These are phyloP conservation scores for Melanchra persicariae DNA, from an alignment of 2,888 invertebrate genomes.

Conservation along the genomic window DNA sequence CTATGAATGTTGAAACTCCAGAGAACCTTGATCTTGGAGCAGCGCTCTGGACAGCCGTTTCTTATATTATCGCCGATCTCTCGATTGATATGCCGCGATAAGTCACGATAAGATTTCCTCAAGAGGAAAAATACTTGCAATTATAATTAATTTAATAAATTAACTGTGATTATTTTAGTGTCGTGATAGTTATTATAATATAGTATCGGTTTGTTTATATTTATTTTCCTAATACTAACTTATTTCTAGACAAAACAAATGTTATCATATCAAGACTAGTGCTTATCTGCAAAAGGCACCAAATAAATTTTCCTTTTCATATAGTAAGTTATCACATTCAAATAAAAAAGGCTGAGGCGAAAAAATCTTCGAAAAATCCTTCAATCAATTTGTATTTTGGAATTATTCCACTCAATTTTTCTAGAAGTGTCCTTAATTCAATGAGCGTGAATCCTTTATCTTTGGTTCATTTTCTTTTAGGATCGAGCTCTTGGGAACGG, in stretches of 20 bases:
- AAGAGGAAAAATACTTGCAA: no score
- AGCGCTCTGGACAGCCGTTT: constrained; percentile 94
- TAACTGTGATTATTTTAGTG: background rate
- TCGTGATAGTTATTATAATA: constrained; percentile 15
- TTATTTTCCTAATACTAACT: background rate
- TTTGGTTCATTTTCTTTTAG: constrained; percentile 79
- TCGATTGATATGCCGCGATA: constrained; percentile 92
- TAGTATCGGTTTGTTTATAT: background rate
- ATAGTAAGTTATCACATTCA: constrained; percentile 1
- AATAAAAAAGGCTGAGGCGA: constrained; percentile 24
- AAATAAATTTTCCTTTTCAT: constrained; percentile 30
- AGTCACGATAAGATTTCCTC: constrained; percentile 15
- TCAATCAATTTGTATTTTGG: constrained; percentile 47
- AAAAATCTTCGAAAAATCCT: constrained; percentile 19
- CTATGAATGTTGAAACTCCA: constrained; percentile 94
- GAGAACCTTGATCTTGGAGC: constrained; percentile 93
- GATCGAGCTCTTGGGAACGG: constrained; percentile 78
- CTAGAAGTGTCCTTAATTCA: constrained; percentile 68
- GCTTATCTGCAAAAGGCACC: constrained; percentile 13
- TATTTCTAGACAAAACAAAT: constrained; percentile 19
- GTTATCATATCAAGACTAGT: background rate
- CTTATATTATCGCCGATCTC: constrained; percentile 95
- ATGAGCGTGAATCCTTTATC: constrained; percentile 75
- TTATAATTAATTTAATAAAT: background rate
- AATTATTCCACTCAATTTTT: constrained; percentile 59